These are phyloP conservation scores for Diarsia brunnea DNA, from an alignment of 2,888 invertebrate genomes.

Conservation along the genomic window DNA sequence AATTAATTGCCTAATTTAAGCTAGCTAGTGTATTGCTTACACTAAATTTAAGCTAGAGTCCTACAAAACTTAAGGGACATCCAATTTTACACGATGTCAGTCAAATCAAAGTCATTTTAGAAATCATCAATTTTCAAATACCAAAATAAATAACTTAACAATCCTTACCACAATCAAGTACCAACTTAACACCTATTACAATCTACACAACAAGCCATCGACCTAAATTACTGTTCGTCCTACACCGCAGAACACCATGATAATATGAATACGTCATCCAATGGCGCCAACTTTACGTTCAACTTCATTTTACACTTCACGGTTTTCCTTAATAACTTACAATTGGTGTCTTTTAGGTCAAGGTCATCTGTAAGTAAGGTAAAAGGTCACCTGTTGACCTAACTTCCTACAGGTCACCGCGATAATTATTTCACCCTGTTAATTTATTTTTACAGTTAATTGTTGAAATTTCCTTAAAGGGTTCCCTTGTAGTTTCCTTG, in stretches of 20 bases:
- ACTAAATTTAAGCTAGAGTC: too few relatives aligned
- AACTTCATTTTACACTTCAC: constrained; percentile 27
- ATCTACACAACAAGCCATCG: constrained; percentile 16
- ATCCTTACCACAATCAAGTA: constrained; percentile 1
- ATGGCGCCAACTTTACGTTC: constrained; percentile 41
- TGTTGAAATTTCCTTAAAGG: not conserved
- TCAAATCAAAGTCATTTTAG: not conserved
- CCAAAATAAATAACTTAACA: not conserved
- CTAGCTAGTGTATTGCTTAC: too few relatives aligned
- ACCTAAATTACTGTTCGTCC: constrained; percentile 46
- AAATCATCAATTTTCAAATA: not conserved
- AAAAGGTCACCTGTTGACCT: constrained; percentile 41
- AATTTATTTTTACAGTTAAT: not conserved
- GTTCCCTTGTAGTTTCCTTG: not conserved
- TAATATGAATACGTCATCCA: constrained; percentile 42
- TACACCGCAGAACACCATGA: constrained; percentile 42
- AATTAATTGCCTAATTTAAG: too few relatives aligned
- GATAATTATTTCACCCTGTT: not conserved
- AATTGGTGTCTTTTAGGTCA: constrained; percentile 42
- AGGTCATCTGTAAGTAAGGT: constrained; percentile 34
- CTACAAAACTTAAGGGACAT: not conserved
- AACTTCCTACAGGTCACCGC: constrained; percentile 25
- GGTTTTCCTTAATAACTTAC: constrained; percentile 44
- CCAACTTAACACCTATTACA: constrained; percentile 19
- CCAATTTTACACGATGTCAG: not conserved